Evolutionary conservation across 2,888 invertebrate genomes (phyloP), one percentile per base, ranked within the genome.

Genomic region (Silvanus unidentatus): DNA sequence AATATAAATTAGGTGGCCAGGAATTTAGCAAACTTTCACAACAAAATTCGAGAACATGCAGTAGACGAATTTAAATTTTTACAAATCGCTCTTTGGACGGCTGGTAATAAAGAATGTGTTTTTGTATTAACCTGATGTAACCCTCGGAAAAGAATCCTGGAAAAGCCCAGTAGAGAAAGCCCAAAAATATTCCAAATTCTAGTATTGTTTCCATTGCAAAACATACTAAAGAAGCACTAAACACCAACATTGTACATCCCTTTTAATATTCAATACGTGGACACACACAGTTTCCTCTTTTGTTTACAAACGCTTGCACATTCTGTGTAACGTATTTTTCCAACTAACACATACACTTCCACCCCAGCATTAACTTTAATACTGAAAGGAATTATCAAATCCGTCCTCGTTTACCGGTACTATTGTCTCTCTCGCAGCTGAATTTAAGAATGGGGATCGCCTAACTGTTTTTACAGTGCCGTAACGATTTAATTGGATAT

Each of bases 91-190:
- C n/a, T n/a, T n/a, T n/a, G n/a, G n/a, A n/a, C n/a, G n/a, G n/a
- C n/a, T n/a, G n/a, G n/a, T n/a, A n/a, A n/a, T n/a, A n/a, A n/a
- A n/a, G n/a, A n/a, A n/a, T n/a, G n/a, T n/a, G n/a, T n/a, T n/a
- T n/a, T n/a, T n/a, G 10, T 32, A 32, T 32, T 9, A 37, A 57
- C 68, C 68, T 66, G 39, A 55, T 58, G 29, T 64, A 53, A 29
- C 65, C 65, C 45, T 61, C 57, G 1, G 56, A 58, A 50, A 69
- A 67, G 34, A 64, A 50, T 38, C 58, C 59, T n/a, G 69, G 68
- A 50, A 65, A 69, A 16, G 64, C 55, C 69, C 69, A 69, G 51
- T 68, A 62, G 22, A 62, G 41, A 39, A 62, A 60, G 35, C 55
- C 59, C 11, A 58, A 40, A 42, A 65, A 65, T 53, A 68, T 63